These are phyloP conservation scores for Tenualosa thibaudeaui DNA, from an alignment of 2,797 vertebrate species.

Conservation along the genomic window DNA sequence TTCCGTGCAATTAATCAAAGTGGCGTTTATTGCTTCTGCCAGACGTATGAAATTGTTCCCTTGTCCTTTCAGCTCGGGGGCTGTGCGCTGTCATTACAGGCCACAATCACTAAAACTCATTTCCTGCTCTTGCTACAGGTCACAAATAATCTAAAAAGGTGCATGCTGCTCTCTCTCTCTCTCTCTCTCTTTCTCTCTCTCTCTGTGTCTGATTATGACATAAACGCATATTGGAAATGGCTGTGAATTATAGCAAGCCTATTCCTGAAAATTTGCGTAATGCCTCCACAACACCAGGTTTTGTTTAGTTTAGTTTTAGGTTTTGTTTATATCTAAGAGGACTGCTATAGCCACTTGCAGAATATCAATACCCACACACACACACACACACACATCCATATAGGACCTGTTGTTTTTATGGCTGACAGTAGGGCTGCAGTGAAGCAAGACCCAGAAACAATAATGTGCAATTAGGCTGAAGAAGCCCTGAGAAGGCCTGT, in stretches of 20 bases:
- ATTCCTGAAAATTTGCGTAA: slow-evolving; percentile 38
- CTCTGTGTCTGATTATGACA: slow-evolving; percentile 45
- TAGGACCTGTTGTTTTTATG: slow-evolving; percentile 17
- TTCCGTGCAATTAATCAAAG: slow-evolving; percentile 62
- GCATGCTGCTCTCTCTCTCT: not conserved
- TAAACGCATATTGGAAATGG: slow-evolving; percentile 48
- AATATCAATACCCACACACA: slow-evolving; percentile 31
- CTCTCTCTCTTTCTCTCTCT: not conserved
- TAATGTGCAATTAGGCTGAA: slow-evolving; percentile 46
- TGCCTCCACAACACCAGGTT: slow-evolving; percentile 18
- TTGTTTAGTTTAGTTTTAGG: slow-evolving; percentile 17
- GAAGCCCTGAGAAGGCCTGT: slow-evolving; percentile 44
- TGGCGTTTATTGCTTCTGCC: slow-evolving; percentile 64
- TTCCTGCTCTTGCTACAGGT: slow-evolving; percentile 61
- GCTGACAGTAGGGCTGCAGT: slow-evolving; percentile 41
- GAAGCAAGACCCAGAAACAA: slow-evolving; percentile 46
- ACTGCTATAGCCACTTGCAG: slow-evolving; percentile 1
- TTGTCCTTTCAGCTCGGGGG: slow-evolving; percentile 59
- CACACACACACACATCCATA: not conserved
- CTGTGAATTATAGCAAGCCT: slow-evolving; percentile 45
- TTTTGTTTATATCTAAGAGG: not conserved
- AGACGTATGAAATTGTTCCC: slow-evolving; percentile 65
- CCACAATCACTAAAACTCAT: slow-evolving; percentile 60
- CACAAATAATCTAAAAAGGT: slow-evolving; percentile 60
- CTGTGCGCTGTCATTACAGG: slow-evolving; percentile 55